These are phyloP conservation scores for Ormyrus labotus DNA, from an alignment of 2,888 invertebrate species.

Conservation along the genomic window DNA sequence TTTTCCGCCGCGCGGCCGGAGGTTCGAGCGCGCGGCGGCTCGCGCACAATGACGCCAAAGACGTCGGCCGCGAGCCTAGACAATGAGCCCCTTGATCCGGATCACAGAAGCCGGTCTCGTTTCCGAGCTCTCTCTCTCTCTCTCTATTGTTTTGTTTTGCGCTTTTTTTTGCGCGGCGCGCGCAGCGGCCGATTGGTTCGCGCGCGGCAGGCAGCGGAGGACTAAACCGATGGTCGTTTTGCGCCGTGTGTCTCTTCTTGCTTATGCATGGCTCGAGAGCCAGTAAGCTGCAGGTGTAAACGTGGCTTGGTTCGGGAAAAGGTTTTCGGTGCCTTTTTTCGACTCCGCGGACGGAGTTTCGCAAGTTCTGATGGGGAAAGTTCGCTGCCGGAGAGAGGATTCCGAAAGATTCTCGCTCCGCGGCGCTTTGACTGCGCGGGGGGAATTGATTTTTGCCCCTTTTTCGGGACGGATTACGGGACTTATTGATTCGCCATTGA, in stretches of 20 bases:
- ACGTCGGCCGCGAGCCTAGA: not conserved
- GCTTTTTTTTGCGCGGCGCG: conserved; percentile 5
- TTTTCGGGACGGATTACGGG: too few relatives aligned
- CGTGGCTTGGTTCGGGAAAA: too few relatives aligned
- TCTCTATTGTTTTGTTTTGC: not conserved
- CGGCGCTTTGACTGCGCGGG: too few relatives aligned
- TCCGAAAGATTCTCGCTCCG: not conserved
- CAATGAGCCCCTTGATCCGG: conserved; percentile 44
- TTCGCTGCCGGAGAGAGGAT: not conserved
- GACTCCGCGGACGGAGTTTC: not conserved
- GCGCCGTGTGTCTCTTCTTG: too few relatives aligned
- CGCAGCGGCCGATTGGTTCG: not conserved
- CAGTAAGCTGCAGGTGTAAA: too few relatives aligned
- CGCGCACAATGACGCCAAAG: not conserved
- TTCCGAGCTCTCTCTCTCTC: not conserved
- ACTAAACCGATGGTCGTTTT: too few relatives aligned
- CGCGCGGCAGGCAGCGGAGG: not conserved
- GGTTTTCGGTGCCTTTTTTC: not conserved
- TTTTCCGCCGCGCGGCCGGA: too few relatives aligned
- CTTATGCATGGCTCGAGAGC: too few relatives aligned
- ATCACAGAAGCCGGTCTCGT: conserved; percentile 31
- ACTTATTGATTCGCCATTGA: too few relatives aligned
- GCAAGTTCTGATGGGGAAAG: conserved; percentile 31
- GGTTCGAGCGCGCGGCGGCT: too few relatives aligned
- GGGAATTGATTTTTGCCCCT: too few relatives aligned